Evolutionary conservation across 2,888 invertebrate genomes (phyloP).

Genomic region (Tipula confusa): DNA sequence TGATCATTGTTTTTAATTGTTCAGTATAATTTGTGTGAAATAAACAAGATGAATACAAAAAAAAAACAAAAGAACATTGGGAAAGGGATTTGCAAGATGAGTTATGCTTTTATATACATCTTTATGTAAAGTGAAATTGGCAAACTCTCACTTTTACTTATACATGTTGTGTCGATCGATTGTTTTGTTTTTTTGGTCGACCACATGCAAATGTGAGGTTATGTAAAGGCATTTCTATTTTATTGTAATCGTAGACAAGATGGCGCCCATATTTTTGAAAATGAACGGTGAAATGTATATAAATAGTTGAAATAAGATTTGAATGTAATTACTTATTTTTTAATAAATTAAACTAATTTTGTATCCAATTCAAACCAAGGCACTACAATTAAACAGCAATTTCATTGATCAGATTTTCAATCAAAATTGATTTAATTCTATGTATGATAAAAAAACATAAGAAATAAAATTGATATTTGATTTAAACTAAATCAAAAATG

Average conservation of each 20-base stretch:
- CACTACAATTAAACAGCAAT: too few species aligned
- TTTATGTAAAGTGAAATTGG: background rate
- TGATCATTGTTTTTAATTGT: background rate
- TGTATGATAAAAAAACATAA: too few species aligned
- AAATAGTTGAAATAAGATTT: too few species aligned
- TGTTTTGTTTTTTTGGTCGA: background rate
- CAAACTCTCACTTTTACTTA: background rate
- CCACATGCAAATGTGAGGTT: background rate
- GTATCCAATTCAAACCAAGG: too few species aligned
- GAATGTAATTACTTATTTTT: too few species aligned
- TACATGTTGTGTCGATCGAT: background rate
- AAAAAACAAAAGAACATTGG: background rate
- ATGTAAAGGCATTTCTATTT: background rate
- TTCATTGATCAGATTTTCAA: too few species aligned
- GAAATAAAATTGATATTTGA: too few species aligned
- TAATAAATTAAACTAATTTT: too few species aligned
- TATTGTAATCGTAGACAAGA: background rate
- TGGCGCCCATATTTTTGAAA: background rate
- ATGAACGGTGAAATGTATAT: too few species aligned
- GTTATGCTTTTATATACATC: too few species aligned
- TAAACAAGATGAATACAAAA: background rate
- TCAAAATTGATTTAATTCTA: too few species aligned
- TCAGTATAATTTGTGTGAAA: background rate
- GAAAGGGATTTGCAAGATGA: background rate
- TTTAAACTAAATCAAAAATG: too few species aligned